Conservation (phyloP, 2,888 invertebrate species). For the Sceliomorpha sp. region DNA sequence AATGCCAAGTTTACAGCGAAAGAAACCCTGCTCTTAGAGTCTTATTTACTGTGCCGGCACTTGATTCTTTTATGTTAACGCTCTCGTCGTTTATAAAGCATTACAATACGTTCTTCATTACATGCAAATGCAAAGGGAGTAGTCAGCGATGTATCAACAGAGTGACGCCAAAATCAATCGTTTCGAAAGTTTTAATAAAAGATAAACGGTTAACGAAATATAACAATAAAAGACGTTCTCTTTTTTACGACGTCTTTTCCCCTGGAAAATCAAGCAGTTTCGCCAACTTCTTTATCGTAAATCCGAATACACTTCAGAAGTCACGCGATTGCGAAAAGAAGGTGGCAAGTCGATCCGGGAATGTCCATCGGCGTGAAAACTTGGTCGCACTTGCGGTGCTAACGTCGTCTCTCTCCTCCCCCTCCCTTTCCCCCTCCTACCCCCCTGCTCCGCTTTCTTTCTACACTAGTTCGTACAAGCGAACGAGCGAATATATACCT, state of each 20-base stretch:
- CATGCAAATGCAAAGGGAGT: conserved; percentile 2
- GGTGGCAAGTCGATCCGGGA: conserved; percentile 27
- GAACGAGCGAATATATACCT: conserved; percentile 37
- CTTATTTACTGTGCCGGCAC: conserved; percentile 23
- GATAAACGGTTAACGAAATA: background rate
- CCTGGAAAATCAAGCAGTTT: conserved; percentile 22
- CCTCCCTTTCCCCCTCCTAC: too few relatives aligned
- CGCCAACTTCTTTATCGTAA: conserved; percentile 15
- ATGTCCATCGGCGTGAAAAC: conserved; percentile 44
- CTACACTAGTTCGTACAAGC: conserved; percentile 30
- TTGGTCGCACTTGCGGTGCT: conserved; percentile 33
- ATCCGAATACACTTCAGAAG: conserved; percentile 32
- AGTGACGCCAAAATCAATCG: too few relatives aligned
- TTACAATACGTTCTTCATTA: conserved; percentile 10
- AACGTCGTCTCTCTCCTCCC: too few relatives aligned
- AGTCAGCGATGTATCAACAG: too few relatives aligned
- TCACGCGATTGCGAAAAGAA: conserved; percentile 25
- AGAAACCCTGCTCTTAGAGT: conserved; percentile 21
- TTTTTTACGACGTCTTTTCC: too few relatives aligned
- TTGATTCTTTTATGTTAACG: conserved; percentile 23
- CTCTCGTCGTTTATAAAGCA: conserved; percentile 4
- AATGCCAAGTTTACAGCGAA: conserved; percentile 33
- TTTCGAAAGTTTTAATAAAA: conserved; percentile 9
- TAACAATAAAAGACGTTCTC: too few relatives aligned
- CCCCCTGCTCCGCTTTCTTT: conserved; percentile 26